Base-by-base conservation (phyloP, 2,113 vertebrate genomes). In the Terrapene triunguis region DNA sequence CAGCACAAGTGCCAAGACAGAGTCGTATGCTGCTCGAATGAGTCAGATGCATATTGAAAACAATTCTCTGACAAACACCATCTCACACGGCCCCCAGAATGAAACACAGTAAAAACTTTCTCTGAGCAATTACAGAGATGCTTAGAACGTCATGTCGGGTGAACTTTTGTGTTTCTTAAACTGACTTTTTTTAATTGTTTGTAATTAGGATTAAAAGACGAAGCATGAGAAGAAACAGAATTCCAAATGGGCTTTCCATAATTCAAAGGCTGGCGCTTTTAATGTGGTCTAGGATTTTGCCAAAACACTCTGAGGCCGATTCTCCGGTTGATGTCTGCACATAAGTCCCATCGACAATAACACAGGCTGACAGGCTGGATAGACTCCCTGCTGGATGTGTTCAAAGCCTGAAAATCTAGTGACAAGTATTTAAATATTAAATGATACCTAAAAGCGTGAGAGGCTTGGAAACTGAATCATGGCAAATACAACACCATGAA, bases 321-420 rank as follows among this genome's bases (percentile, higher is more conserved):
- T 7, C n/a, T 42, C 16, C 22, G 3, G 1, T 6, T 9, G 1
- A 10, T 1, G 54, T 85, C 69, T 35, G 4, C 5, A 19, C 1
- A 0, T 0, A 0, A 80, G 79, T 48, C 38, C 87, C 0, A 0
- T 10, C 1, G 1, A 5, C 0, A 51, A 0, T 25, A 24, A n/a
- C 1, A 1, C 38, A 54, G 86, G 48, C 29, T 84, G 92, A 59
- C 59, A n/a, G 74, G 74, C n/a, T 17, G 29, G 79, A 87, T 21
- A 88, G 83, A 57, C 3, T 79, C 72, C 48, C 55, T 0, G 2
- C 24, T 4, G 3, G 2, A 47, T 16, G 17, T 1, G 27, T 65
- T 35, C 82, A 4, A 80, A 92, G 90, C 92, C 59, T 44, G 44
- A 24, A 6, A 14, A 25, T 7, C 79, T 48, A 53, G 54, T 27